These are phyloP conservation scores for Sialis fuliginosa DNA, from an alignment of 2,888 invertebrate genomes.

Conservation along the genomic window DNA sequence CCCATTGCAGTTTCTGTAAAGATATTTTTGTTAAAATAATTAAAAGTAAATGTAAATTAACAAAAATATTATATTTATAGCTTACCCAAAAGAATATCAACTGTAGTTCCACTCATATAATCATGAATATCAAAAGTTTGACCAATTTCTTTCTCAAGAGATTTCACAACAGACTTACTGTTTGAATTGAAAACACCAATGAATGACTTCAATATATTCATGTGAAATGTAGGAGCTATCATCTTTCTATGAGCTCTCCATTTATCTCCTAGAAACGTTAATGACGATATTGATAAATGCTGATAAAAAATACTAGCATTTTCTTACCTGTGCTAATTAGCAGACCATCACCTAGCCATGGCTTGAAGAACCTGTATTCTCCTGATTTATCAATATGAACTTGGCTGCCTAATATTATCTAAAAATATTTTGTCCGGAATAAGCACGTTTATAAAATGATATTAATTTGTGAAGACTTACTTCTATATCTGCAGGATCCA, in stretches of 20 bases:
- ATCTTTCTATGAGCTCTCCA: conserved; percentile 32
- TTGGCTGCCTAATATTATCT: conserved; percentile 18
- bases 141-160: conserved; percentile 23
- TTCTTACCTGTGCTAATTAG: conserved; percentile 21
- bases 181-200: conserved; percentile 31
- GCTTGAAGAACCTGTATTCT: conserved; percentile 22
- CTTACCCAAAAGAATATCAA: conserved; percentile 28
- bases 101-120: conserved; percentile 29
- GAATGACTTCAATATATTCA: conserved; percentile 31
- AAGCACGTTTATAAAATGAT: background rate
- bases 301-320: no score
- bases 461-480: conserved; percentile 9
- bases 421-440: background rate
- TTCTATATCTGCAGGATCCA: conserved; percentile 17
- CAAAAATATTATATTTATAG: background rate
- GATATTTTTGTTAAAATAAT: background rate
- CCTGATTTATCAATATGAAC: conserved; percentile 22
- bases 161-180: conserved; percentile 23
- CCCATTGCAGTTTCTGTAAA: conserved; percentile 36
- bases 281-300: background rate
- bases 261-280: conserved; percentile 23
- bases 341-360: conserved; percentile 25
- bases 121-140: conserved; percentile 31
- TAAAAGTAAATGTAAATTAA: background rate
- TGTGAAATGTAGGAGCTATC: conserved; percentile 33